Base-by-base conservation (phyloP, 1,140 invertebrate genomes). In the Pinna nobilis region DNA sequence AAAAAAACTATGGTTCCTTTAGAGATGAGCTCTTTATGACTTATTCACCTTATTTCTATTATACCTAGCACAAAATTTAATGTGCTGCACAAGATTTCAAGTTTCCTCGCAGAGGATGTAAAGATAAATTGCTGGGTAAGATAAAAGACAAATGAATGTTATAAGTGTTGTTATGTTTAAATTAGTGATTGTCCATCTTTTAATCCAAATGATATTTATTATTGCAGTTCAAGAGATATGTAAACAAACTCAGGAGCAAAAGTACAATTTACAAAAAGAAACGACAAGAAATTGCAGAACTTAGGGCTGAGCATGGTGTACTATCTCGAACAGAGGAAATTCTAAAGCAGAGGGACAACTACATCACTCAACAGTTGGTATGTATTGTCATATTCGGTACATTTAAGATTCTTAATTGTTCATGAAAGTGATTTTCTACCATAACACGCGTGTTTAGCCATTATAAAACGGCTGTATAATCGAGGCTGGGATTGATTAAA, bases 181-280 rank as follows among this genome's bases (percentile, higher is more conserved):
- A 50, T n/a, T 23, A 9, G 49, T 50, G 28, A 50, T n/a, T 50
- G 9, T 15, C 5, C 20, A 7, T 23, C n/a, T 23, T 61, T 41
- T 63, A 13, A 61, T 11, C 35, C 23, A n/a, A 37, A 44, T 23
- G 15, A 13, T 55, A 18, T 33, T 51, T 74, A 35, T 67, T 18
- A 39, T 77, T 83, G 44, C 74, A 91, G 87, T 93, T 96, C 78
- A 95, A 96, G 86, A 91, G 93, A 71, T 96, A 95, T 86, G 93
- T 96, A 0, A 93, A 92, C 83, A 93, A 93, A 78, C 85, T 96
- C 28, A 91, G 94, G 60, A 92, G 92, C 44, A 95, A 95, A 82
- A 95, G 94, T 82, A 93, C 92, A 3, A 89, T 94, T 0, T 96
- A 96, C 84, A 96, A 96, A 87, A 91, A 93, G 79, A 94, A 94